phyloP scores from a whole-genome alignment of 2,113 vertebrate species.

The Epinephelus cyanopodus region DNA sequence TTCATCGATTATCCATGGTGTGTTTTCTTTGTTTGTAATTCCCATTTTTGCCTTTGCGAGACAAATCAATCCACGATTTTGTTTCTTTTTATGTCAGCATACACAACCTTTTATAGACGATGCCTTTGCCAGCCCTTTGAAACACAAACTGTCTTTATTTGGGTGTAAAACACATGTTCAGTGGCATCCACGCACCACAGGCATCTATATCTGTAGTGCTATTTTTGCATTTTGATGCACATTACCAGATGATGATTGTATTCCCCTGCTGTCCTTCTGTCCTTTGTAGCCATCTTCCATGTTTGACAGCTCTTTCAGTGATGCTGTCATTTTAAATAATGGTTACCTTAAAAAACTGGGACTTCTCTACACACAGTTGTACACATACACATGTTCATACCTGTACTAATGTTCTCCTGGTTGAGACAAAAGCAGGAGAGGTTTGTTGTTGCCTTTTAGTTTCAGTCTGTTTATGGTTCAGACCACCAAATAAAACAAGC shows the following conservation, averaged over 20 bases:
- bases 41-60: conserved; percentile 20
- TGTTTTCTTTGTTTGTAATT: conserved; percentile 29
- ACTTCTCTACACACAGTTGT: background rate
- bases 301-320: background rate
- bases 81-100: conserved; percentile 26
- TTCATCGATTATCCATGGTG: conserved; percentile 26
- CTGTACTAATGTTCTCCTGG: background rate
- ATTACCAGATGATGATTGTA: conserved; percentile 2
- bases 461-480: conserved; percentile 5
- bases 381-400: background rate
- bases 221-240: conserved; percentile 18
- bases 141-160: conserved; percentile 10
- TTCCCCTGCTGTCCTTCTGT: background rate
- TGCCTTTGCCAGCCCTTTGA: background rate
- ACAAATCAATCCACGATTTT: conserved; percentile 27
- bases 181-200: background rate
- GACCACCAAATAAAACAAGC: conserved; percentile 12
- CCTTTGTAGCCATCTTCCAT: background rate
- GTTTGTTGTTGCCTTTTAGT: conserved; percentile 15
- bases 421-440: background rate
- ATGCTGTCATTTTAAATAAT: background rate
- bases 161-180: background rate
- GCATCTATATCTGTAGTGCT: background rate
- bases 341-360: background rate
- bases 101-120: conserved; percentile 1